Evolutionary conservation across 2,797 vertebrate species (phyloP), one percentile per base, ranked within the genome.

Genomic region (Galaxias olidus): DNA sequence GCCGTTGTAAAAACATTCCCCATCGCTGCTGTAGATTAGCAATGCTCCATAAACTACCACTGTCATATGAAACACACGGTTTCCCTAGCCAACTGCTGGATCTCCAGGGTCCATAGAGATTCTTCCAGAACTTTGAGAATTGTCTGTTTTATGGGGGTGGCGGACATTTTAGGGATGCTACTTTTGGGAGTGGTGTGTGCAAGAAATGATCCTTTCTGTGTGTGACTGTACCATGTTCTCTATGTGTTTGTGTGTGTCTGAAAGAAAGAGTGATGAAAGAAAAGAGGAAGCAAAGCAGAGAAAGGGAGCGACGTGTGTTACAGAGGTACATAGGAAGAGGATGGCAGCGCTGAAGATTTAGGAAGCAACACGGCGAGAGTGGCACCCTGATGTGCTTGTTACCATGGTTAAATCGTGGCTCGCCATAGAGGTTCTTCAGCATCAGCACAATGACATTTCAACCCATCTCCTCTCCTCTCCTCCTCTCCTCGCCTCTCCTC

Each of bases 401-500:
- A 58, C 17, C 41, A 18, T 18, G n/a, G 8, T 48, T 41, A 6
- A 8, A 10, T 30, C 48, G 8, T 59, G 54, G 40, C 46, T 47
- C 54, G 54, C 40, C 4, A 45, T 42, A 12, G 47, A 63, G 18
- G 46, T 60, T 49, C 48, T 61, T 63, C 49, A 52, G 47, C 60
- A 48, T 54, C 42, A 69, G 56, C 43, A 57, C 63, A 61, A 62
- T 65, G 11, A 13, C 46, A 48, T 30, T 50, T 69, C 60, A 59
- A 50, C 49, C 15, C 43, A 46, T 62, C 12, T 15, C 9, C 12
- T 19, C 30, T 41, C 20, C 17, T 51, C 48, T 53, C 48, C 30
- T 17, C 47, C 9, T 70, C 51, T 69, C 56, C 48, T 65, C 52
- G n/a, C 65, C 49, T 15, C 42, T 46, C 59, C 17, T 67, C 44